phyloP scores from a whole-genome alignment of 2,113 vertebrate genomes.

The Philantomba maxwellii region DNA sequence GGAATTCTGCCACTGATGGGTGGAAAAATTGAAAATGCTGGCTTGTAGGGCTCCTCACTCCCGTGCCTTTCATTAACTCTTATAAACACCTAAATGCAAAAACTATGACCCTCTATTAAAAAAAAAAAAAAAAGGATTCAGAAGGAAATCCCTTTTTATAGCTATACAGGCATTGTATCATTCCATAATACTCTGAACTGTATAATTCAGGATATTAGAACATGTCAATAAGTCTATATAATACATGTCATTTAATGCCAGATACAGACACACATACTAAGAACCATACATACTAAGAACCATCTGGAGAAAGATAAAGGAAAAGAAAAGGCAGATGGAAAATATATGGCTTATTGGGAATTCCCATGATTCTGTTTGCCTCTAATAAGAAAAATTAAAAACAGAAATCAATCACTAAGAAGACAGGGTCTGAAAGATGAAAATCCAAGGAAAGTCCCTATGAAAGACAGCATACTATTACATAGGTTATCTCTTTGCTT shows the following conservation, averaged over 20 bases:
- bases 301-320: not conserved
- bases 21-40: not conserved
- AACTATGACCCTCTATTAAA: not conserved
- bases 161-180: not conserved
- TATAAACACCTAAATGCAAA: slow-evolving; percentile 30
- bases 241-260: not conserved
- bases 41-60: not conserved
- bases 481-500: slow-evolving; percentile 15
- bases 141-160: not conserved
- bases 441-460: slow-evolving; percentile 6
- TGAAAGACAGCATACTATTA: not conserved
- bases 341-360: not conserved
- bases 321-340: not conserved
- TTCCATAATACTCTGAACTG: not conserved
- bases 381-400: not conserved
- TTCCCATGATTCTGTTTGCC: not conserved
- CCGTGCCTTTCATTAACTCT: slow-evolving; percentile 22
- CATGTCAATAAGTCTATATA: not conserved
- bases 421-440: not conserved
- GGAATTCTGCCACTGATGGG: not conserved
- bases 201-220: not conserved
- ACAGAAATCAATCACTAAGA: not conserved
- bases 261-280: not conserved
- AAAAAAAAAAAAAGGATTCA: not conserved
- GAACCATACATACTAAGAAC: not conserved